These are phyloP conservation scores for Sinocyclocheilus anophthalmus DNA, from an alignment of 2,113 vertebrate species.

Conservation along the genomic window DNA sequence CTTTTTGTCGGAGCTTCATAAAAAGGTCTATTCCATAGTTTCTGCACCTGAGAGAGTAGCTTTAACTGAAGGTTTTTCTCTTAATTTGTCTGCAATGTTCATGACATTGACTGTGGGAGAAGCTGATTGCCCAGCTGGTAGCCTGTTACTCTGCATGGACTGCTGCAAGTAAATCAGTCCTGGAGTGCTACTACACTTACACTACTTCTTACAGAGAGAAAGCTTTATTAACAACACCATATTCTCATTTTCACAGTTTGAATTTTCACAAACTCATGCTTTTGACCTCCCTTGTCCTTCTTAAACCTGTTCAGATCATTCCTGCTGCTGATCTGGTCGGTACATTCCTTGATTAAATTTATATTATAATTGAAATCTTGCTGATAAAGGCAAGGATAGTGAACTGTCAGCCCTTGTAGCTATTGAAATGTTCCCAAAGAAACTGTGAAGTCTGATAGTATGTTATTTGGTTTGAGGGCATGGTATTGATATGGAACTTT, in stretches of 20 bases:
- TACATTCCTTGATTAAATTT: not conserved
- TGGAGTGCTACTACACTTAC: not conserved
- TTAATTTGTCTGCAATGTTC: constrained; percentile 2
- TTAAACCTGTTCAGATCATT: not conserved
- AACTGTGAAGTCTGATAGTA: not conserved
- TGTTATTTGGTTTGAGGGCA: constrained; percentile 37
- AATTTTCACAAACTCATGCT: not conserved
- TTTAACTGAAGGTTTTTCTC: not conserved
- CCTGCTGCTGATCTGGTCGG: not conserved
- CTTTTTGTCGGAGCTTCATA: not conserved
- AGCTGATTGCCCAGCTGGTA: not conserved
- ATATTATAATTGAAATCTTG: not conserved
- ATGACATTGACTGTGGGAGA: not conserved
- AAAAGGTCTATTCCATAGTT: not conserved
- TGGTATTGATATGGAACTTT: constrained; percentile 36
- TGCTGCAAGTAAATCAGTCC: constrained; percentile 5
- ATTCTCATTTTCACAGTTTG: not conserved
- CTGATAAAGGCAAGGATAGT: constrained; percentile 21
- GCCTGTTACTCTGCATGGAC: not conserved
- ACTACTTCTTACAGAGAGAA: not conserved
- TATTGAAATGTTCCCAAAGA: constrained; percentile 59
- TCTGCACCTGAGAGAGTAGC: not conserved
- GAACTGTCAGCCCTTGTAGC: constrained; percentile 67
- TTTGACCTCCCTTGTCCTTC: not conserved
- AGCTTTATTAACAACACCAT: not conserved